A percentile compares a stretch with the other conserved stretches of the same genome.
Conservation (phyloP, 1,140 invertebrate species). For the Leptestheria dahalacensis region DNA sequence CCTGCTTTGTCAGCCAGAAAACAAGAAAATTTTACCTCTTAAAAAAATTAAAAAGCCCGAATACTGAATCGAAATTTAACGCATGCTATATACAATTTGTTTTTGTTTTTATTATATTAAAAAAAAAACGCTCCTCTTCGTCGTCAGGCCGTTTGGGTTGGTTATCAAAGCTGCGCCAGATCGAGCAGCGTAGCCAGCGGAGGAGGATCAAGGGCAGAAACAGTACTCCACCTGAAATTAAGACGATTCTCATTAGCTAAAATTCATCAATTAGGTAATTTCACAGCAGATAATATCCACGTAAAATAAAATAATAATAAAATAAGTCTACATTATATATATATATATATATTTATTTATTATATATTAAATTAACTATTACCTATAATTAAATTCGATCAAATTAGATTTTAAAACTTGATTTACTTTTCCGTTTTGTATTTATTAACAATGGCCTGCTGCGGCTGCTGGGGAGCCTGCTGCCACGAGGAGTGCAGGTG, state of each 20-base stretch:
- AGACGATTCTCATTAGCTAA: too few species aligned
- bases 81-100: too few species aligned
- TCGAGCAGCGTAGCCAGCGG: not conserved
- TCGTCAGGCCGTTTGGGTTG: not conserved
- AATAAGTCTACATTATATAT: too few species aligned
- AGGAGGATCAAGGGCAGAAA: not conserved
- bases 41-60: too few species aligned
- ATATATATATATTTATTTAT: too few species aligned
- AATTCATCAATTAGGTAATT: not conserved
- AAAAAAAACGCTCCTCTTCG: not conserved
- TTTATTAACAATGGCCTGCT: constrained; percentile 72
- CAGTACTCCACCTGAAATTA: not conserved
- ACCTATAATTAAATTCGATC: too few species aligned
- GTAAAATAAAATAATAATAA: too few species aligned
- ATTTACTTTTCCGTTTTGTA: constrained; percentile 57
- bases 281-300: too few species aligned
- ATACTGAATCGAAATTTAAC: too few species aligned
- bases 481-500: constrained; percentile 51
- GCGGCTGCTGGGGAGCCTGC: constrained; percentile 43
- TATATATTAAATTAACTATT: too few species aligned
- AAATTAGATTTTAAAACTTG: not conserved
- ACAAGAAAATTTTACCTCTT: too few species aligned
- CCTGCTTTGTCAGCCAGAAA: too few species aligned
- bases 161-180: not conserved
- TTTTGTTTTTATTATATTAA: not conserved